These are phyloP conservation scores for Drosophila flavopinicola DNA, from an alignment of 2,888 invertebrate genomes.

Conservation along the genomic window DNA sequence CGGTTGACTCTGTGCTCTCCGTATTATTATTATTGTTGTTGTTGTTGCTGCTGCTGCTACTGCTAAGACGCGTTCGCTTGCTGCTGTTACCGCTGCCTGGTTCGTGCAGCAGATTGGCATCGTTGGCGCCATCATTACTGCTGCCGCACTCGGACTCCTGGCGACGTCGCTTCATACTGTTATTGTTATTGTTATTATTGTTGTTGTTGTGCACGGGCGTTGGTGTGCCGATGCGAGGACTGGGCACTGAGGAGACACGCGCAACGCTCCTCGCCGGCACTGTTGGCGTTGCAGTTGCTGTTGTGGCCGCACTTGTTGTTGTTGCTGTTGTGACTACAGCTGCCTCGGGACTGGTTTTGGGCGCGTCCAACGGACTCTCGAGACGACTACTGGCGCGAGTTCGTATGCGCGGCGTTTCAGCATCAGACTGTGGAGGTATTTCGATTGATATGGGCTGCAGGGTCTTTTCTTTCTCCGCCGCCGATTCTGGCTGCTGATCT, in stretches of 20 bases:
- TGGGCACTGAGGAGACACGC: slow-evolving; percentile 67
- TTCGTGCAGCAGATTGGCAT: slow-evolving; percentile 26
- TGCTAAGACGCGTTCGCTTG: slow-evolving; percentile 79
- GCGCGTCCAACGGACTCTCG: slow-evolving; percentile 87
- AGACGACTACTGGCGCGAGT: slow-evolving; percentile 89
- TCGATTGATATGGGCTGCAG: slow-evolving; percentile 92
- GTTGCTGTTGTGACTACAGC: slow-evolving; percentile 3
- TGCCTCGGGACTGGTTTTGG: slow-evolving; percentile 74
- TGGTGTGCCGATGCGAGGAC: slow-evolving; percentile 70
- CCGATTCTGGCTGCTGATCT: slow-evolving; percentile 7
- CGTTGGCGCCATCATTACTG: slow-evolving; percentile 52
- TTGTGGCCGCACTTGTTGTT: slow-evolving; percentile 11
- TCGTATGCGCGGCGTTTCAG: slow-evolving; percentile 86
- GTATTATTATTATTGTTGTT: slow-evolving; percentile 24
- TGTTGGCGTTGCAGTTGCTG: slow-evolving; percentile 23
- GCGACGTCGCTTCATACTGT: slow-evolving; percentile 88
- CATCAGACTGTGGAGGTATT: slow-evolving; percentile 87
- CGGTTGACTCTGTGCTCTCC: slow-evolving; percentile 21
- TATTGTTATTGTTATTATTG: slow-evolving; percentile 14
- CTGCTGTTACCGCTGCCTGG: slow-evolving; percentile 45
- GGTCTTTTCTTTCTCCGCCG: slow-evolving; percentile 33
- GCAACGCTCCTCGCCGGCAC: slow-evolving; percentile 43
- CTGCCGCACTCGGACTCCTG: slow-evolving; percentile 90
- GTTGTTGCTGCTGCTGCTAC: slow-evolving; percentile 74
- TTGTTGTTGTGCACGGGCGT: slow-evolving; percentile 46